Evolutionary conservation across 1,140 invertebrate species (phyloP).

Genomic region (Trachymyrmex cornetzi): DNA sequence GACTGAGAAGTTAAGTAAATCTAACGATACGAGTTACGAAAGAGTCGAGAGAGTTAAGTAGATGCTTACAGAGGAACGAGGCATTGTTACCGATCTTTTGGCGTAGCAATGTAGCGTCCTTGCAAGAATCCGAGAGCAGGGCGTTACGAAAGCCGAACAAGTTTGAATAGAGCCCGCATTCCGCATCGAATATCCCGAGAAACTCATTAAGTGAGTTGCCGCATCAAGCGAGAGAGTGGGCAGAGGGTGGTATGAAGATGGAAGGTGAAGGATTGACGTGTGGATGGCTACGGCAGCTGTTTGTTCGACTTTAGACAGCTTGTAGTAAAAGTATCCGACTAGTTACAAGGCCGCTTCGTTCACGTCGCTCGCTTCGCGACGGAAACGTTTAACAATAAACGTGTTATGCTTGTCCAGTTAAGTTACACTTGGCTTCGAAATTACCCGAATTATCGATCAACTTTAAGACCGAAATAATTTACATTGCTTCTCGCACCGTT

Average conservation of each 20-base stretch:
- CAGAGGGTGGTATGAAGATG: not conserved
- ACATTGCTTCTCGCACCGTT: not conserved
- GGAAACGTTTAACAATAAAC: constrained; percentile 33
- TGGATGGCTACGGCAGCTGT: constrained; percentile 42
- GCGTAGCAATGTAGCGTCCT: not conserved
- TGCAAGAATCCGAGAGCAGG: constrained; percentile 44
- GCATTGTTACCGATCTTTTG: constrained; percentile 22
- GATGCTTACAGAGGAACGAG: constrained; percentile 27
- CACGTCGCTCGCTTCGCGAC: not conserved
- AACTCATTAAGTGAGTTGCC: constrained; percentile 82
- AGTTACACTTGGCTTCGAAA: constrained; percentile 32
- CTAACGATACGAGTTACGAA: constrained; percentile 8
- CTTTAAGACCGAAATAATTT: constrained; percentile 28
- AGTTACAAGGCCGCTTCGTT: constrained; percentile 29
- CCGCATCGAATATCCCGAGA: constrained; percentile 82
- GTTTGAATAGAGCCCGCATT: constrained; percentile 83
- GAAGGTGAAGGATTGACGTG: constrained; percentile 24
- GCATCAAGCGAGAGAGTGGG: constrained; percentile 41
- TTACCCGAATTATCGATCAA: constrained; percentile 17
- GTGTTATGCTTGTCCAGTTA: constrained; percentile 21
- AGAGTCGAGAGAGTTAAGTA: constrained; percentile 39
- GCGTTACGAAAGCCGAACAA: constrained; percentile 66
- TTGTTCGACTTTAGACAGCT: constrained; percentile 49
- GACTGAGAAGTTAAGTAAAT: constrained; percentile 9
- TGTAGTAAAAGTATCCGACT: constrained; percentile 51